A percentile compares a stretch with the other conserved stretches of the same genome.
Conservation (phyloP, 2,113 vertebrate genomes). For the Halcyon malimbica region DNA sequence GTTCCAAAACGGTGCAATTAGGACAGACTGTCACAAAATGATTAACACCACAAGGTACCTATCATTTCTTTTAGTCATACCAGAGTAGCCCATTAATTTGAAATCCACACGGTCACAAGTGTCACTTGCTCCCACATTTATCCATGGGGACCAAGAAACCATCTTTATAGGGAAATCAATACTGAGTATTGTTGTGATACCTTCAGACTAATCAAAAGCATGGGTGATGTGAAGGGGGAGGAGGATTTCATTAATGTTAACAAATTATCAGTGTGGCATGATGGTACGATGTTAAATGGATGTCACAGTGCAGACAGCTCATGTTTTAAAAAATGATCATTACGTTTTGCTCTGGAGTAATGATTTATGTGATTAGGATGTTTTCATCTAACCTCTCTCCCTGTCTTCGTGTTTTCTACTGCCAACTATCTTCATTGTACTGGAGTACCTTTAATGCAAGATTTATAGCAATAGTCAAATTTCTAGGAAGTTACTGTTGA, state of each 20-base stretch:
- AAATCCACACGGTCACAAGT: constrained; percentile 44
- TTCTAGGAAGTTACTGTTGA: background rate
- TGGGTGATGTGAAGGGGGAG: background rate
- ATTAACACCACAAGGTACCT: constrained; percentile 57
- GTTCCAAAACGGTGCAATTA: constrained; percentile 60
- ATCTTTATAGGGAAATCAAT: constrained; percentile 47
- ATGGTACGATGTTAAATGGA: background rate
- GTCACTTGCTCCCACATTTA: constrained; percentile 58
- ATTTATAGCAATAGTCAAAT: background rate
- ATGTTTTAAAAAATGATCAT: constrained; percentile 39
- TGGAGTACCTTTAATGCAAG: background rate
- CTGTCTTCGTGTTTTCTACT: background rate
- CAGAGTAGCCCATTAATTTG: constrained; percentile 66
- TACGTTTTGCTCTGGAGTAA: constrained; percentile 28
- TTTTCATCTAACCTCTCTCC: background rate
- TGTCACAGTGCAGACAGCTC: constrained; percentile 18
- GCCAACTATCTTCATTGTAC: background rate
- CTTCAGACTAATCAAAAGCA: constrained; percentile 4
- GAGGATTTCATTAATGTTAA: background rate
- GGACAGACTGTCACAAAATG: constrained; percentile 61
- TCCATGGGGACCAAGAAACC: background rate
- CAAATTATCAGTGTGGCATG: background rate
- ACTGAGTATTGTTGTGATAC: background rate
- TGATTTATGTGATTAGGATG: background rate
- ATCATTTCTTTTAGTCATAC: constrained; percentile 56